phyloP scores from a whole-genome alignment of 2,113 vertebrate genomes.

The Cryptotis parvus region DNA sequence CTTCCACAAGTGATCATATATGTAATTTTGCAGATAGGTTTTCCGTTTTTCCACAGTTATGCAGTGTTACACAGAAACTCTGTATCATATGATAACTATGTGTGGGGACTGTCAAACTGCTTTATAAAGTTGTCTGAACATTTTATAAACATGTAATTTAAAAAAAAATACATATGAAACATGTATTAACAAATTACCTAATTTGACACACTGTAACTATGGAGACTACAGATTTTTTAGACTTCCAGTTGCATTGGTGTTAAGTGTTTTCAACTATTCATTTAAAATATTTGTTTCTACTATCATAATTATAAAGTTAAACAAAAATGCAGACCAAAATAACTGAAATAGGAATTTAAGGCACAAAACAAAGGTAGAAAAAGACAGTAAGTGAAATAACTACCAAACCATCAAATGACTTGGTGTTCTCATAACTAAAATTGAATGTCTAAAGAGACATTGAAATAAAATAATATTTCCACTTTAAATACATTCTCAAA shows the following conservation, averaged over 20 bases:
- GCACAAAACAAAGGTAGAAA: neutral
- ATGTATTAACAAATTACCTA: neutral
- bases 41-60: neutral
- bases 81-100: neutral
- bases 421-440: constrained; percentile 28
- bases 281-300: constrained; percentile 22
- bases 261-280: neutral
- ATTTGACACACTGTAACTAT: neutral
- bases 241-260: neutral
- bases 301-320: neutral
- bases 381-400: neutral
- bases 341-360: neutral
- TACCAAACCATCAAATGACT: neutral
- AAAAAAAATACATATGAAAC: neutral
- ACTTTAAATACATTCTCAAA: constrained; percentile 24
- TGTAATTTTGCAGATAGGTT: neutral
- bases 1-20: neutral
- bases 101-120: neutral
- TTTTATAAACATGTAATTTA: no score
- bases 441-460: constrained; percentile 33
- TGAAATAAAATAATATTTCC: constrained; percentile 40
- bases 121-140: neutral
- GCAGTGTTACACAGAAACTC: neutral
- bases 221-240: neutral
- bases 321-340: neutral